phyloP scores from a whole-genome alignment of 1,140 invertebrate genomes.

The Diorhabda sublineata region DNA sequence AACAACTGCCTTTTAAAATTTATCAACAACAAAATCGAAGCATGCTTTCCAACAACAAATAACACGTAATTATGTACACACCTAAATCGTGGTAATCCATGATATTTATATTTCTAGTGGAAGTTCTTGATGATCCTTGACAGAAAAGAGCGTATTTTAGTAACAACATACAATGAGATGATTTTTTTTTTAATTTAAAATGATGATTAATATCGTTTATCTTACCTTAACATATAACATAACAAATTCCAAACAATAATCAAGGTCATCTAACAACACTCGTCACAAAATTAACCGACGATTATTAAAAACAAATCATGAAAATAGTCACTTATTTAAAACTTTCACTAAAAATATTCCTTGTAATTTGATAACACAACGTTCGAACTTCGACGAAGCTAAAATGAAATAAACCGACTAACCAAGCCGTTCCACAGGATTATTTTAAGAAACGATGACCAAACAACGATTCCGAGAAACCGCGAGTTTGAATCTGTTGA shows the following conservation, averaged over 20 bases:
- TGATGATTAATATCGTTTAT: not conserved
- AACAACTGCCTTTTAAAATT: not conserved
- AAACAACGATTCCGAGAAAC: conserved; percentile 27
- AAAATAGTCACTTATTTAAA: conserved; percentile 6
- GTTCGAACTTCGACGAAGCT: not conserved
- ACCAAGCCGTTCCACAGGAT: conserved; percentile 4
- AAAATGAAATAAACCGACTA: conserved; percentile 7
- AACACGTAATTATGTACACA: conserved; percentile 36
- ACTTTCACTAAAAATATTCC: conserved; percentile 11
- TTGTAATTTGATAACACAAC: not conserved
- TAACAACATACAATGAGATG: conserved; percentile 8
- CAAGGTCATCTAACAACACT: conserved; percentile 10
- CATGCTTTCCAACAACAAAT: conserved; percentile 28
- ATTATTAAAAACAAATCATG: not conserved
- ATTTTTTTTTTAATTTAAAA: not conserved
- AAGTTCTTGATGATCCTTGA: conserved; percentile 16
- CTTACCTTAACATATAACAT: conserved; percentile 18
- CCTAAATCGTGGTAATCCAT: conserved; percentile 40
- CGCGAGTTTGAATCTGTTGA: conserved; percentile 14
- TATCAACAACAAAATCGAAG: conserved; percentile 15
- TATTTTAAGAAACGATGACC: conserved; percentile 37
- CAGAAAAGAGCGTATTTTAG: conserved; percentile 12
- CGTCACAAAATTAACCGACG: not conserved
- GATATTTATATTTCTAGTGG: conserved; percentile 30
- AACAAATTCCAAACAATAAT: conserved; percentile 14